Evolutionary conservation across 2,797 vertebrate species (phyloP).

Genomic region (Galagoides demidoff): DNA sequence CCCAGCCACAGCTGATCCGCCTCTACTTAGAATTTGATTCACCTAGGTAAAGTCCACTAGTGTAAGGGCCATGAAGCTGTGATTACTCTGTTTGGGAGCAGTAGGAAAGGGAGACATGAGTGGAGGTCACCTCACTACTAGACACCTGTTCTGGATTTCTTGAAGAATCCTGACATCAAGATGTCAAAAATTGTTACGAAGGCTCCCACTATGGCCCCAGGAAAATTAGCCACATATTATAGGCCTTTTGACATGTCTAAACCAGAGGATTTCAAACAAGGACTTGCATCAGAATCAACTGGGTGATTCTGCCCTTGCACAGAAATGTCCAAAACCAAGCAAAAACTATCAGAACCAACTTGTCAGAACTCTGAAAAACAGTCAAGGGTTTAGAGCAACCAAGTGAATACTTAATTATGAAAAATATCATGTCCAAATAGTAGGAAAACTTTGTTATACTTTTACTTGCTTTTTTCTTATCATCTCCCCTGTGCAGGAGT

Average conservation of each 20-base stretch:
- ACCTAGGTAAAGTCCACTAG: neutral
- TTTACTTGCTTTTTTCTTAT: slow-evolving; percentile 5
- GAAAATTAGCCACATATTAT: neutral
- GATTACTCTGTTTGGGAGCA: neutral
- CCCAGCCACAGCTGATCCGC: neutral
- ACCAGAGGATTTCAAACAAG: neutral
- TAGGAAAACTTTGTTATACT: neutral
- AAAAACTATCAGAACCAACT: neutral
- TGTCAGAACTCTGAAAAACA: neutral
- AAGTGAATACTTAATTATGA: slow-evolving; percentile 11
- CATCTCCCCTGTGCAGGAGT: neutral
- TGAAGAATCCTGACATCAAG: neutral
- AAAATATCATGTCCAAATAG: neutral
- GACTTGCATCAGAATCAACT: slow-evolving; percentile 30
- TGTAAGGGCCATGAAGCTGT: neutral
- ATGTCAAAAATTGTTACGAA: slow-evolving; percentile 7
- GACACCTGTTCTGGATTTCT: slow-evolving; percentile 10
- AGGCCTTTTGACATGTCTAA: neutral
- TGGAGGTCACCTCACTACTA: neutral
- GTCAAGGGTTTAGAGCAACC: neutral
- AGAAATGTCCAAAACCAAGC: neutral
- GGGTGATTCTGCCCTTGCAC: neutral
- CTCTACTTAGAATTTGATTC: slow-evolving; percentile 42
- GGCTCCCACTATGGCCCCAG: neutral
- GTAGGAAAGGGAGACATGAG: neutral